Conservation (phyloP, 2,113 vertebrate genomes). For the Cercocebus atys region DNA sequence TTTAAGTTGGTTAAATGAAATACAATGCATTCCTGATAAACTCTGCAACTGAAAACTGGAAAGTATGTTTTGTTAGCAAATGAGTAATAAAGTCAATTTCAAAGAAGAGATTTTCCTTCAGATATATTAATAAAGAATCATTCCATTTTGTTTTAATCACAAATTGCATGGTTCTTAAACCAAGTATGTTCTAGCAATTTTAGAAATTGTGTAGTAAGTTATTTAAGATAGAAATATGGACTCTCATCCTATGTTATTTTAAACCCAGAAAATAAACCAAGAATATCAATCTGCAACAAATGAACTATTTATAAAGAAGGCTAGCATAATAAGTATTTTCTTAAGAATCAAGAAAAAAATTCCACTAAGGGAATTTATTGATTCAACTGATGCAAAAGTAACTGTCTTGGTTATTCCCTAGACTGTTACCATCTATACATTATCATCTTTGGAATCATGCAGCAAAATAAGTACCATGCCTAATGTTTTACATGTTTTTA, state of each 20-base stretch:
- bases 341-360: not conserved
- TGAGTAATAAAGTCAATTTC: not conserved
- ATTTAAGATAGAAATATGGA: not conserved
- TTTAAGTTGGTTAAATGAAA: not conserved
- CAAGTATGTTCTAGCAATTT: not conserved
- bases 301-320: not conserved
- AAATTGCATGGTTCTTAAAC: not conserved
- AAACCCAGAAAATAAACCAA: constrained; percentile 3
- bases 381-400: not conserved
- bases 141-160: not conserved
- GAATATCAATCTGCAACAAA: not conserved
- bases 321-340: not conserved
- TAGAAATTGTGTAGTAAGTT: not conserved
- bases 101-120: not conserved
- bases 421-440: not conserved
- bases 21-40: not conserved
- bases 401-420: not conserved
- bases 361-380: not conserved
- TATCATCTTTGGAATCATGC: not conserved
- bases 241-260: not conserved
- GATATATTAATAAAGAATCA: not conserved
- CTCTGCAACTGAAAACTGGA: not conserved
- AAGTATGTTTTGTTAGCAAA: not conserved
- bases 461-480: not conserved
- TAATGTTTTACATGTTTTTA: not conserved